Percentiles rank a stretch among this genome's conserved stretches.
Evolutionary conservation across 2,113 vertebrate genomes (phyloP).

Genomic region (Miniopterus natalensis): DNA sequence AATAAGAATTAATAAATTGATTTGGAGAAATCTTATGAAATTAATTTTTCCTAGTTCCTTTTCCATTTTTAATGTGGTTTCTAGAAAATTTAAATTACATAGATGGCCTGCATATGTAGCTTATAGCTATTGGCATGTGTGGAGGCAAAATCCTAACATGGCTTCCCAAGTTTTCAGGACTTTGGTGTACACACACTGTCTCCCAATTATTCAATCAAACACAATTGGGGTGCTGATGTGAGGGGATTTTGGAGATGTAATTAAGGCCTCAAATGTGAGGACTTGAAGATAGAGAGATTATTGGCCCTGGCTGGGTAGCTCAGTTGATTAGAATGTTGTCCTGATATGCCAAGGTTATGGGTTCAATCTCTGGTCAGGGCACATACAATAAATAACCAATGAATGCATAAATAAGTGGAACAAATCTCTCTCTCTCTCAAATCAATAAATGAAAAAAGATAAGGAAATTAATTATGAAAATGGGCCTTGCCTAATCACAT

Average conservation of each 20-base stretch:
- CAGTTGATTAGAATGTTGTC: too few relatives aligned
- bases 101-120: neutral
- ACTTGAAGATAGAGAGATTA: neutral
- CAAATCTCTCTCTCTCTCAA: too few relatives aligned
- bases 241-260: neutral
- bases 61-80: neutral
- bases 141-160: neutral
- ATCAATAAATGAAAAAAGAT: neutral
- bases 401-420: too few relatives aligned
- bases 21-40: neutral
- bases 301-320: neutral
- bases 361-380: too few relatives aligned
- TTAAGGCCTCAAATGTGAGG: neutral
- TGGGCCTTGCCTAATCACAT: neutral
- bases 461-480: neutral
- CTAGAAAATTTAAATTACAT: neutral
- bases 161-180: neutral
- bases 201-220: slow-evolving; percentile 10
- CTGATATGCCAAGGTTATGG: too few relatives aligned
- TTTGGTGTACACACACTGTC: neutral
- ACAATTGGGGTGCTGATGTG: neutral
- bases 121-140: neutral
- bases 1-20: neutral
- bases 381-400: too few relatives aligned
- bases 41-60: neutral